Evolutionary conservation across 2,888 invertebrate species (phyloP).

Genomic region (Lycaena phlaeas): DNA sequence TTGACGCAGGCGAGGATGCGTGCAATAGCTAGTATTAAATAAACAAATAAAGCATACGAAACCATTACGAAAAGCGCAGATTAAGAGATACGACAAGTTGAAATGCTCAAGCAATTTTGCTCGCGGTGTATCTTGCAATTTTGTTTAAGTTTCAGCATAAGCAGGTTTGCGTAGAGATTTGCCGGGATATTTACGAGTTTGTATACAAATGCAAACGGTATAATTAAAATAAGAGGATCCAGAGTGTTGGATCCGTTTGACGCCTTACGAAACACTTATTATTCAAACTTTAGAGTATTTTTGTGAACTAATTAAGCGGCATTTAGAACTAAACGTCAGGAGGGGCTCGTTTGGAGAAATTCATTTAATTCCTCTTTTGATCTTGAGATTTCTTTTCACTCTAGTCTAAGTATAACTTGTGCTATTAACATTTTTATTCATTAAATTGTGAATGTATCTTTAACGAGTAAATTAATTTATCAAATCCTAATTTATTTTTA

Average conservation of each 20-base stretch:
- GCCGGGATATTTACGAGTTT: conserved; percentile 18
- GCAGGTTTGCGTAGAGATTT: conserved; percentile 18
- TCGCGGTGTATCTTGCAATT: conserved; percentile 29
- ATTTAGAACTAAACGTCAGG: not conserved
- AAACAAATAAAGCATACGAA: not conserved
- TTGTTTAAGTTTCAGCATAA: conserved; percentile 17
- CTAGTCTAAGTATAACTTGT: too few species aligned
- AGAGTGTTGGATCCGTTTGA: conserved; percentile 5
- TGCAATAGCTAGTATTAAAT: not conserved
- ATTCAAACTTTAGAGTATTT: conserved; percentile 1
- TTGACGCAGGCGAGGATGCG: too few species aligned
- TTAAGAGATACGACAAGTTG: not conserved
- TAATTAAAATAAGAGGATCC: conserved; percentile 6
- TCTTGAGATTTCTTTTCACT: too few species aligned
- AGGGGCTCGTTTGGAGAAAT: conserved; percentile 9
- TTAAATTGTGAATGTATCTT: too few species aligned
- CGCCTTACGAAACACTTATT: not conserved
- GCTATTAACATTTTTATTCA: too few species aligned
- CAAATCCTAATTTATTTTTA: too few species aligned
- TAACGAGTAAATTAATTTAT: too few species aligned
- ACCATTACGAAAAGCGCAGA: not conserved
- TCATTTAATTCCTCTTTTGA: too few species aligned
- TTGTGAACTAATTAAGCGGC: conserved; percentile 2
- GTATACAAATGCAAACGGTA: conserved; percentile 7
- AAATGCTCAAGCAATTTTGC: not conserved